A percentile compares a stretch with the other conserved stretches of the same genome.
Conservation (phyloP, 1,140 invertebrate species). For the Copidosoma floridanum region DNA sequence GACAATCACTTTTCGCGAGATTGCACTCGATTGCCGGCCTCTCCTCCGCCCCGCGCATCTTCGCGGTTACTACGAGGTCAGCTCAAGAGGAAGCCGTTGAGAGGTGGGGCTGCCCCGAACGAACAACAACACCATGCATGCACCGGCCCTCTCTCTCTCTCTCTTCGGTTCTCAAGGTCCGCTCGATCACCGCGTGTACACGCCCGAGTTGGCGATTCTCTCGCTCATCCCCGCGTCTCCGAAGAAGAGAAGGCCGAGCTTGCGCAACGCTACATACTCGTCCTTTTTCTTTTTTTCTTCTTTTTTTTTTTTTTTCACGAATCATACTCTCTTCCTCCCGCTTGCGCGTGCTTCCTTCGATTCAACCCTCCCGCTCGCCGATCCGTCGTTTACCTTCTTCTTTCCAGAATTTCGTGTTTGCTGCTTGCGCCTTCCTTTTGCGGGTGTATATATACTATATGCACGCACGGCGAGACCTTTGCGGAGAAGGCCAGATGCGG, state of each 20-base stretch:
- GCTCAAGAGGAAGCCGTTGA: constrained; percentile 13
- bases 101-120: not conserved
- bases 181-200: not conserved
- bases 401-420: constrained; percentile 9
- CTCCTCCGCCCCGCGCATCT: constrained; percentile 2
- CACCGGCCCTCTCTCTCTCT: too few relatives aligned
- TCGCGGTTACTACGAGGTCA: constrained; percentile 13
- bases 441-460: not conserved
- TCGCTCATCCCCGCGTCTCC: not conserved
- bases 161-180: not conserved
- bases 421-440: not conserved
- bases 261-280: too few relatives aligned
- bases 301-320: not conserved
- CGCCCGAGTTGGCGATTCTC: not conserved
- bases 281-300: not conserved
- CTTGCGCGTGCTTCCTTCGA: constrained; percentile 9
- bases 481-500: not conserved
- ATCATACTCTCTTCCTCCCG: constrained; percentile 1
- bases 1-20: constrained; percentile 29
- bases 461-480: not conserved
- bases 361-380: not conserved
- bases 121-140: too few relatives aligned
- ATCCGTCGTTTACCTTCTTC: constrained; percentile 11
- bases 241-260: not conserved
- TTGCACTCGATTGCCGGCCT: constrained; percentile 14